Percentiles rank a stretch among this genome's conserved stretches.
These are phyloP conservation scores for Poeciliopsis paucimaculata DNA, from an alignment of 2,797 vertebrate species.

Conservation along the genomic window DNA sequence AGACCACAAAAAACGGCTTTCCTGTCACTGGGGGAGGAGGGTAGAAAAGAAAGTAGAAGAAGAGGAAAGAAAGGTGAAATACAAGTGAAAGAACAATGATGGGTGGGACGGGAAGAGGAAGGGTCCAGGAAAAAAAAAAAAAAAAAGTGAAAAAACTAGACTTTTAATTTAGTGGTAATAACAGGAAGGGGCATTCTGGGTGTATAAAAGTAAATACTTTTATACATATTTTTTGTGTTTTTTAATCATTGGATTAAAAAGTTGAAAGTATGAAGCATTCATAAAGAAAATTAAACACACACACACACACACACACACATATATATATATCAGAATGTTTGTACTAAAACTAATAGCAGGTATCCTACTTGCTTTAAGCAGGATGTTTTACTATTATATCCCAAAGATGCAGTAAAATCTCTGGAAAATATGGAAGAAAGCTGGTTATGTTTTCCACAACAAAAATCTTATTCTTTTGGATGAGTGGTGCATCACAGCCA, in stretches of 20 bases:
- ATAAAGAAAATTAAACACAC: background rate
- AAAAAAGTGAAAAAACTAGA: background rate
- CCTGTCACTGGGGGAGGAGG: slow-evolving; percentile 86
- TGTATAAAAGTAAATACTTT: background rate
- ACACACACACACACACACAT: no score
- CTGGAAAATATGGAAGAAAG: background rate
- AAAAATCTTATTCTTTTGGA: background rate
- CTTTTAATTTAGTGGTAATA: background rate
- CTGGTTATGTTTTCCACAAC: background rate
- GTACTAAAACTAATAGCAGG: no score
- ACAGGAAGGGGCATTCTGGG: background rate
- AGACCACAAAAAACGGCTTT: slow-evolving; percentile 91
- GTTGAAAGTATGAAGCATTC: background rate
- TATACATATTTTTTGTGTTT: background rate
- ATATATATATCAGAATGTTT: no score
- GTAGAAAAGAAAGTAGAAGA: background rate
- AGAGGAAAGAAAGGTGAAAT: background rate
- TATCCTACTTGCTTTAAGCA: background rate
- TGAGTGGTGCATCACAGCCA: background rate
- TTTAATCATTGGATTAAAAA: background rate
- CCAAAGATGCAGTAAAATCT: background rate
- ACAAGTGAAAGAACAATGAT: background rate
- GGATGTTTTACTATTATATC: background rate
- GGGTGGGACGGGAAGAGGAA: background rate
- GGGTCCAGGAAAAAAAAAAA: background rate